phyloP scores from a whole-genome alignment of 2,888 invertebrate species.

The Polylopha cassiicola region DNA sequence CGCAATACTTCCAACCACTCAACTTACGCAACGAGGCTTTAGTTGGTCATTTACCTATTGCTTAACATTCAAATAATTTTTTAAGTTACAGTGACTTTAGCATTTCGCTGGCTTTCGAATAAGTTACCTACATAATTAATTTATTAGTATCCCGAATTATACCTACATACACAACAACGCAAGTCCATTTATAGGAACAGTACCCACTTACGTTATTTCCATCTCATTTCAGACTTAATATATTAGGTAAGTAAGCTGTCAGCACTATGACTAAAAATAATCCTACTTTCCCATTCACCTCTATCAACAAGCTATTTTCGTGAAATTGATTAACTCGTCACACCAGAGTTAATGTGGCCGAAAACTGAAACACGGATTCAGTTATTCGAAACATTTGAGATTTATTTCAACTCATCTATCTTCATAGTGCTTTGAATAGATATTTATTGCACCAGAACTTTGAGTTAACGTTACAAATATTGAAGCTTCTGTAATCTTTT shows the following conservation, averaged over 20 bases:
- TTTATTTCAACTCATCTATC: constrained; percentile 14
- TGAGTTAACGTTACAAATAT: too few relatives aligned
- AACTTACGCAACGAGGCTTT: constrained; percentile 14
- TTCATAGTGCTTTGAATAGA: neutral
- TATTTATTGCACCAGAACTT: too few relatives aligned
- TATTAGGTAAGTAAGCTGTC: too few relatives aligned
- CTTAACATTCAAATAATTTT: constrained; percentile 8
- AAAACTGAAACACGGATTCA: constrained; percentile 14
- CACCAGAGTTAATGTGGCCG: constrained; percentile 16
- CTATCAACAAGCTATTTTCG: constrained; percentile 18
- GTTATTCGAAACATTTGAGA: constrained; percentile 16
- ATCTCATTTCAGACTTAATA: too few relatives aligned
- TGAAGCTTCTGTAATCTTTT: too few relatives aligned
- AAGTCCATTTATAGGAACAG: too few relatives aligned
- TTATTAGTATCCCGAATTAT: too few relatives aligned
- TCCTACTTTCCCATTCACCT: neutral
- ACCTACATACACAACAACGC: too few relatives aligned
- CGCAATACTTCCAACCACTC: constrained; percentile 1
- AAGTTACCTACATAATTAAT: neutral
- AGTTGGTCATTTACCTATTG: constrained; percentile 13
- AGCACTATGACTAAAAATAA: constrained; percentile 2
- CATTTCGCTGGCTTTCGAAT: constrained; percentile 4
- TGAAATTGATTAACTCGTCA: constrained; percentile 17
- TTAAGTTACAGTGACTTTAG: constrained; percentile 1
- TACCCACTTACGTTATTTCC: too few relatives aligned